Evolutionary conservation across 2,797 vertebrate genomes (phyloP).

Genomic region (Dendrocincla tyrannina): DNA sequence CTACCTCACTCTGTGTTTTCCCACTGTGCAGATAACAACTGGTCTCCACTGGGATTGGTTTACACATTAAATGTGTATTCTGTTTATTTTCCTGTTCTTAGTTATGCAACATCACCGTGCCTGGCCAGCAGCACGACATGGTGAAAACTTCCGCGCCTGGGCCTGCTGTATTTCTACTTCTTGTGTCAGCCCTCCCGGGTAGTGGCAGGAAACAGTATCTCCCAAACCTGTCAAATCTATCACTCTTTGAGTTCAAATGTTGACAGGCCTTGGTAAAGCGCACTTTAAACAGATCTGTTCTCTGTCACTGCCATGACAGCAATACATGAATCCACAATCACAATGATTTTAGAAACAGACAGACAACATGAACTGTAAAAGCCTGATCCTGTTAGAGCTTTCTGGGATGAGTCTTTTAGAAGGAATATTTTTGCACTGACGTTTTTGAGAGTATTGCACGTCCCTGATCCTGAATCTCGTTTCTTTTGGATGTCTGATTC

Average conservation of each 20-base stretch:
- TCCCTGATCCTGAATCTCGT: background rate
- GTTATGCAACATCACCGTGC: background rate
- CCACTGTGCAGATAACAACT: background rate
- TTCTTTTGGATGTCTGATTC: background rate
- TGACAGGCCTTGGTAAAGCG: constrained; percentile 35
- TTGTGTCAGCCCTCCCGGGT: background rate
- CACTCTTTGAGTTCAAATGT: constrained; percentile 48
- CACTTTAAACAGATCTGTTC: constrained; percentile 51
- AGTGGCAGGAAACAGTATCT: constrained; percentile 10
- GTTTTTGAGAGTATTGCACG: background rate
- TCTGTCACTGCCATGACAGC: constrained; percentile 53
- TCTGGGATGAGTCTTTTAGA: background rate
- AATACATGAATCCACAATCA: constrained; percentile 48
- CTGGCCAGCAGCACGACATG: background rate
- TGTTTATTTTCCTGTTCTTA: background rate
- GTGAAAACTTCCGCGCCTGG: background rate
- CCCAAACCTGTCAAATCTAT: constrained; percentile 43
- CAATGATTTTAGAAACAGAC: constrained; percentile 44
- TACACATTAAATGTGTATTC: background rate
- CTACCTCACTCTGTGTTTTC: background rate
- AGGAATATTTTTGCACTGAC: background rate
- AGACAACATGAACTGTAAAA: constrained; percentile 20
- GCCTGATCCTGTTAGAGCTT: background rate
- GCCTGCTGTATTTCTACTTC: background rate
- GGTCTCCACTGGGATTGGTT: background rate